Conservation (phyloP, 2,113 vertebrate genomes). For the Hylia prasina region DNA sequence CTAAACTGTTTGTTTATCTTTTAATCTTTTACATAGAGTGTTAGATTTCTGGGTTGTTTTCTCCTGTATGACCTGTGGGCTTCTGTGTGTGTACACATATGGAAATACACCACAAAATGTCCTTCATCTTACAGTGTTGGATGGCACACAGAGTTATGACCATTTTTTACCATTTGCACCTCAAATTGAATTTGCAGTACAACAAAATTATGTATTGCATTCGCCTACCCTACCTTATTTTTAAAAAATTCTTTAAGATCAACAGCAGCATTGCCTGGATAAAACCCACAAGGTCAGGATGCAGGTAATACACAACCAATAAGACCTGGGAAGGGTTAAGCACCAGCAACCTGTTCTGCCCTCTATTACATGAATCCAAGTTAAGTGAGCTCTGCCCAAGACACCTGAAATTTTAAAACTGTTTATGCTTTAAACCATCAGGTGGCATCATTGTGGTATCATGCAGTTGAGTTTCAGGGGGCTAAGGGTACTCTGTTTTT, state of each 20-base stretch:
- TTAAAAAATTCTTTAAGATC: neutral
- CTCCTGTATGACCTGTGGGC: neutral
- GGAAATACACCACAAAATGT: neutral
- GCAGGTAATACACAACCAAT: neutral
- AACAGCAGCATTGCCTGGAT: neutral
- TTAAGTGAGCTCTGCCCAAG: neutral
- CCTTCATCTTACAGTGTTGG: neutral
- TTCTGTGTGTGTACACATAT: neutral
- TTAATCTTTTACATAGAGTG: neutral
- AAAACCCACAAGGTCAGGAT: neutral
- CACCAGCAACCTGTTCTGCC: neutral
- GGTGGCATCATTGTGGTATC: neutral
- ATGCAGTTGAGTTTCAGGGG: fast-evolving
- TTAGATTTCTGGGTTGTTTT: neutral
- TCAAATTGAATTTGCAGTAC: neutral
- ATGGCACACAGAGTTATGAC: neutral
- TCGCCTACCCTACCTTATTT: neutral
- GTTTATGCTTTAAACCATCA: neutral
- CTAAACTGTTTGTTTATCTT: neutral
- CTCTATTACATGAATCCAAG: neutral
- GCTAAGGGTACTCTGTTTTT: neutral
- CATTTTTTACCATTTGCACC: neutral
- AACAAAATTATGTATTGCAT: neutral
- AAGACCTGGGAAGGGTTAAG: neutral
- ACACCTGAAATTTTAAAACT: neutral